Percentiles rank a stretch among this genome's conserved stretches.
Evolutionary conservation across 1,140 invertebrate species (phyloP).

Genomic region (Vollenhovia emeryi): DNA sequence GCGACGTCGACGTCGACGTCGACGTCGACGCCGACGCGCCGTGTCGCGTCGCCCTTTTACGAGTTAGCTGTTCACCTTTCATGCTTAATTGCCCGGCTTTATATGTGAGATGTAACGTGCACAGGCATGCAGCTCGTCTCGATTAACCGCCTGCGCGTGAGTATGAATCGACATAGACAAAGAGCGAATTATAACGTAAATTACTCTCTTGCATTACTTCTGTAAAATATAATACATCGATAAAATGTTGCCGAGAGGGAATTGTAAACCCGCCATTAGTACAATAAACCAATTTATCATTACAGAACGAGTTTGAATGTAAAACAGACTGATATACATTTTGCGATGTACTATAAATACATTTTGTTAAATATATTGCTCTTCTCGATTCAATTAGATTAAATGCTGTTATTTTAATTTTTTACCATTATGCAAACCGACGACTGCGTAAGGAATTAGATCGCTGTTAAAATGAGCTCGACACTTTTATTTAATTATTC

Average conservation of each 20-base stretch:
- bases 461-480: not conserved
- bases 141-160: not conserved
- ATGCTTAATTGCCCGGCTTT: slow-evolving; percentile 37
- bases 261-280: not conserved
- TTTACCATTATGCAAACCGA: not conserved
- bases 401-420: not conserved
- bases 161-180: not conserved
- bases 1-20: not conserved
- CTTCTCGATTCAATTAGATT: not conserved
- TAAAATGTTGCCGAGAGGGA: not conserved
- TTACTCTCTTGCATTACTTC: not conserved
- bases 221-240: not conserved
- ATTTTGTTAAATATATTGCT: not conserved
- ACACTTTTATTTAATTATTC: not conserved
- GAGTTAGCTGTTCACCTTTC: slow-evolving; percentile 2
- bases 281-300: not conserved
- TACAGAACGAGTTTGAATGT: not conserved
- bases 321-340: not conserved
- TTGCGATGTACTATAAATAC: too few species aligned
- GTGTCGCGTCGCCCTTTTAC: not conserved
- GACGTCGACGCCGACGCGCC: not conserved
- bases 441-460: not conserved
- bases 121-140: not conserved
- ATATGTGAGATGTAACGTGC: not conserved
- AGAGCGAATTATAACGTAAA: not conserved